Conservation (phyloP, 1,140 invertebrate species). For the Hydropsyche tenuis region DNA sequence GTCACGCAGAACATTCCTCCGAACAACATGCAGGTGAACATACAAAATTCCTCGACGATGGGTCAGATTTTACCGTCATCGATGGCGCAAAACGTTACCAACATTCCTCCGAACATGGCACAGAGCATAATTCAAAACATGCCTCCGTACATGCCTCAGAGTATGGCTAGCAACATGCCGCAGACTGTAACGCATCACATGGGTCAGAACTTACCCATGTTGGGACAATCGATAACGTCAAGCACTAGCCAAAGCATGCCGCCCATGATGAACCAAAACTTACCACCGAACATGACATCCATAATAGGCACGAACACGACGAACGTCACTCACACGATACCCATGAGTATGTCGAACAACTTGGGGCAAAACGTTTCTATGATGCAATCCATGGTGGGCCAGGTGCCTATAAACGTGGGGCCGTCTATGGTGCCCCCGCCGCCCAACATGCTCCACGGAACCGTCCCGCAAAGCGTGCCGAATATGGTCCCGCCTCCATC, state of each 20-base stretch:
- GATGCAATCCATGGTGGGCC: constrained; percentile 45
- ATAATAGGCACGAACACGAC: constrained; percentile 32
- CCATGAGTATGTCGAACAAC: constrained; percentile 34
- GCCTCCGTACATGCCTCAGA: constrained; percentile 36
- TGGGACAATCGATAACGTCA: constrained; percentile 17
- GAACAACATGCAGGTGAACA: constrained; percentile 13
- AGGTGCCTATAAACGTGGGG: constrained; percentile 40
- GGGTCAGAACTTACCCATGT: constrained; percentile 15
- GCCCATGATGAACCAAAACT: constrained; percentile 34
- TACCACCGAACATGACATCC: constrained; percentile 41
- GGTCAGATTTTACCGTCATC: constrained; percentile 32
- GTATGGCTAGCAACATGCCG: constrained; percentile 16
- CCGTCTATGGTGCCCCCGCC: constrained; percentile 40
- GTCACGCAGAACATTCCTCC: background rate
- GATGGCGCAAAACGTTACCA: constrained; percentile 39
- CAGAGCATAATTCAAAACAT: constrained; percentile 33
- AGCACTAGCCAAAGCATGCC: constrained; percentile 20
- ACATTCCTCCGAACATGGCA: constrained; percentile 38
- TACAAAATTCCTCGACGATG: constrained; percentile 40
- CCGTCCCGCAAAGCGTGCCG: constrained; percentile 27
- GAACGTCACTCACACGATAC: constrained; percentile 31
- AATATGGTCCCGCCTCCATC: constrained; percentile 37
- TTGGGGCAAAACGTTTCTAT: constrained; percentile 31
- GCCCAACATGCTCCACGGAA: constrained; percentile 19
- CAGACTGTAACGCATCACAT: constrained; percentile 27